Conservation (phyloP, 1,140 invertebrate genomes). For the Homalodisca vitripennis region DNA sequence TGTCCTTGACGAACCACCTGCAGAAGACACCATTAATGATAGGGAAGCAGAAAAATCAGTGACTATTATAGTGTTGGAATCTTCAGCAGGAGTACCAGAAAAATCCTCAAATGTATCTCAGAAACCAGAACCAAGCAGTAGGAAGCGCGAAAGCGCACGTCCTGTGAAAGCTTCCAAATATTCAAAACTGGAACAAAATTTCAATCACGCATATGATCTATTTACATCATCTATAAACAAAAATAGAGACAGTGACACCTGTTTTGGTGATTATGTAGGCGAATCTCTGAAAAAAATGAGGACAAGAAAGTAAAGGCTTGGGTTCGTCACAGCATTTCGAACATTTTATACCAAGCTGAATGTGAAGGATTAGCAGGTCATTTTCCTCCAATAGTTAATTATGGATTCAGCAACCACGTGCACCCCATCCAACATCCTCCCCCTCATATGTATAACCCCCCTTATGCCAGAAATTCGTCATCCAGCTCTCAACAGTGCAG, state of each 20-base stretch:
- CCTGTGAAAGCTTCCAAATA: not conserved
- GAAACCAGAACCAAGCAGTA: not conserved
- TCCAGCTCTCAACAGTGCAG: too few species aligned
- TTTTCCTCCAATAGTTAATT: conserved; percentile 1
- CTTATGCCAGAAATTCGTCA: too few species aligned
- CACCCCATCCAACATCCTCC: too few species aligned
- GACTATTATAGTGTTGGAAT: too few species aligned
- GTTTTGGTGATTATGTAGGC: conserved; percentile 17
- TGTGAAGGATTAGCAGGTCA: not conserved
- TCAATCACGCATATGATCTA: conserved; percentile 16
- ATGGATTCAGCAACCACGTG: too few species aligned
- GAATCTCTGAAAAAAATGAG: conserved; percentile 1
- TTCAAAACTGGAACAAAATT: not conserved
- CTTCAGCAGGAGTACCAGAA: too few species aligned
- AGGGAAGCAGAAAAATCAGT: not conserved
- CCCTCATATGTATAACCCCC: too few species aligned
- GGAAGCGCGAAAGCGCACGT: not conserved
- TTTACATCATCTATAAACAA: not conserved
- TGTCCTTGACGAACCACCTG: not conserved
- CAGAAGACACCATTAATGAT: not conserved
- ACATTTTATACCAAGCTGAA: conserved; percentile 9
- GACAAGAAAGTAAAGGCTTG: conserved; percentile 4
- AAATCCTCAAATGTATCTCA: too few species aligned
- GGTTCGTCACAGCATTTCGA: not conserved
- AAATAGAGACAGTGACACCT: not conserved